These are phyloP conservation scores for Dynastes maya DNA, from an alignment of 2,888 invertebrate genomes.

Conservation along the genomic window DNA sequence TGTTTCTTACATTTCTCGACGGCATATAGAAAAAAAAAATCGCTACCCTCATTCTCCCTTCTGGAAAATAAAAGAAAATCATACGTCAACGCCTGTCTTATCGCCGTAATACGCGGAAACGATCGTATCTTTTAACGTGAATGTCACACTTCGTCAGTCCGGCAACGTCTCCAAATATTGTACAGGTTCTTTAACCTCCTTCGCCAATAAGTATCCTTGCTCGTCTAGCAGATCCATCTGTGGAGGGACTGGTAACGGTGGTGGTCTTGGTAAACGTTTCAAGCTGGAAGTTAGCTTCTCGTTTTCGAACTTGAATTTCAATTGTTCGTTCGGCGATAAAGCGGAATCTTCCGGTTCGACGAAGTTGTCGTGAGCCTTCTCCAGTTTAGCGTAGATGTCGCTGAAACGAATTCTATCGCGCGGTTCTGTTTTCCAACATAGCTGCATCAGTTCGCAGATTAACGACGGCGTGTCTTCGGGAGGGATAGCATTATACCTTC, in stretches of 20 bases:
- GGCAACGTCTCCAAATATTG: slow-evolving; percentile 68
- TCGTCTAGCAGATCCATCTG: slow-evolving; percentile 75
- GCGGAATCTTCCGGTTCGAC: slow-evolving; percentile 49
- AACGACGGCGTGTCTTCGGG: slow-evolving; percentile 84
- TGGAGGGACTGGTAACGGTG: slow-evolving; percentile 71
- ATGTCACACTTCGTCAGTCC: slow-evolving; percentile 59
- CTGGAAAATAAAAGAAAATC: slow-evolving; percentile 5
- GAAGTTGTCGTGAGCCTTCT: slow-evolving; percentile 65
- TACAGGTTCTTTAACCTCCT: slow-evolving; percentile 65
- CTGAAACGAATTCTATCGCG: slow-evolving; percentile 82
- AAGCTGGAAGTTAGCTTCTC: slow-evolving; percentile 56
- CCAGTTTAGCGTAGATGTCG: slow-evolving; percentile 79
- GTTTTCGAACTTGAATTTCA: slow-evolving; percentile 55
- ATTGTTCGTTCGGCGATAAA: background rate
- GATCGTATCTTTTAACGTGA: slow-evolving; percentile 14
- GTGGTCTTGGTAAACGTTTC: slow-evolving; percentile 71
- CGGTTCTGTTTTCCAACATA: slow-evolving; percentile 88
- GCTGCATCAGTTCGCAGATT: slow-evolving; percentile 83
- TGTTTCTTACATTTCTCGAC: no score
- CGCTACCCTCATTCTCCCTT: background rate
- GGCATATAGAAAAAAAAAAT: no score
- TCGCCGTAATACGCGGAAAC: slow-evolving; percentile 30
- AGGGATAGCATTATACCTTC: slow-evolving; percentile 86
- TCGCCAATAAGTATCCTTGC: slow-evolving; percentile 80
- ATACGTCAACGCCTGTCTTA: slow-evolving; percentile 40